Percentiles rank a stretch among this genome's conserved stretches.
Conservation (phyloP, 1,140 invertebrate genomes). For the Bactericera cockerelli region DNA sequence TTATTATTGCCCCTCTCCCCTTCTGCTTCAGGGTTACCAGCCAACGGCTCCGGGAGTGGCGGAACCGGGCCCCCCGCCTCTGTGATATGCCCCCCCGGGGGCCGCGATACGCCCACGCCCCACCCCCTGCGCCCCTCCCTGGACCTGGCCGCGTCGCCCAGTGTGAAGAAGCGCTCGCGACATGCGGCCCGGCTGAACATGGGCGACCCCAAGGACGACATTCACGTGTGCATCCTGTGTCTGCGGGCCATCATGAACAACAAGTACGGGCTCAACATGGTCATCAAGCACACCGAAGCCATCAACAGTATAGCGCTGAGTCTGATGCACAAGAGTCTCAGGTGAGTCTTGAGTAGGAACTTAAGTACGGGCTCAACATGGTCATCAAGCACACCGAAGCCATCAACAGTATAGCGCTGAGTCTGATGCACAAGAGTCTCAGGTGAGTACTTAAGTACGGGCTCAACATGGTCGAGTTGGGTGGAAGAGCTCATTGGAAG, state of each 20-base stretch:
- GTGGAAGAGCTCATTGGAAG: too few relatives aligned
- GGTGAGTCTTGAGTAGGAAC: too few relatives aligned
- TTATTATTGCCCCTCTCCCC: too few relatives aligned
- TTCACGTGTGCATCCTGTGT: slow-evolving; percentile 98
- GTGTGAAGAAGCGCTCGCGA: slow-evolving; percentile 53
- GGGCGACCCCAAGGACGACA: slow-evolving; percentile 95
- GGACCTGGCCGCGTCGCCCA: slow-evolving; percentile 44
- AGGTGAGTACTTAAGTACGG: too few relatives aligned
- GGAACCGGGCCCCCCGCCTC: slow-evolving; percentile 22
- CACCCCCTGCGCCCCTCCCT: slow-evolving; percentile 15
- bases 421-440: too few relatives aligned
- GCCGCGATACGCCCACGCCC: too few relatives aligned
- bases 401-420: too few relatives aligned
- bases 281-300: slow-evolving; percentile 92
- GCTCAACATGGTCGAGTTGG: too few relatives aligned
- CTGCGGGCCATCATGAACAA: slow-evolving; percentile 99
- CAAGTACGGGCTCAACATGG: slow-evolving; percentile 98
- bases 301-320: slow-evolving; percentile 97
- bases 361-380: too few relatives aligned
- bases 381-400: too few relatives aligned
- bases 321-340: slow-evolving; percentile 88
- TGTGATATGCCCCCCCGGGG: slow-evolving; percentile 23
- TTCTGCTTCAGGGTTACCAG: background rate
- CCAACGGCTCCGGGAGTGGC: too few relatives aligned
- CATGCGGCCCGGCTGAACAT: slow-evolving; percentile 85